Evolutionary conservation across 2,797 vertebrate genomes (phyloP), one percentile per base, ranked within the genome.

Genomic region (Odontamblyopus rebecca): DNA sequence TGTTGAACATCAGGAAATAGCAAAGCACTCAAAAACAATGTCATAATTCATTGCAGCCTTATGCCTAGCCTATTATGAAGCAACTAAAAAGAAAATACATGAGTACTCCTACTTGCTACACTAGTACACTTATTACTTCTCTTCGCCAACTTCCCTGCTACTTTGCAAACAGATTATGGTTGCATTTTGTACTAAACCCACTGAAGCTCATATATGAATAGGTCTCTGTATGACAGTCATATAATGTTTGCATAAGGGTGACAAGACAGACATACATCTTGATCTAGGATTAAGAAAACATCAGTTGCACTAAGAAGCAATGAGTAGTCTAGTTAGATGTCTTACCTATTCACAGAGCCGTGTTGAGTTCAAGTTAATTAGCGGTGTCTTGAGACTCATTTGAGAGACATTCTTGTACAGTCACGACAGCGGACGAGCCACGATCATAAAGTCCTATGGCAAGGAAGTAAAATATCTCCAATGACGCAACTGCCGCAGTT

Each of bases 341-440:
- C 83, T 76, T 79, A 91, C 90, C 89, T 80, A 68, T 77, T 72
- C 69, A 73, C 66, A 74, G 76, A 66, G 23, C 0, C 1, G 53
- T 19, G 5, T 59, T 53, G 26, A 67, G 7, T 26, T 35, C 67
- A 82, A 82, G 71, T 77, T 80, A 74, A 50, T 30, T 38, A 2
- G 41, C 38, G 74, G 74, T 79, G 61, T 56, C 5, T 59, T 51
- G 61, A 62, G 7, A 74, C 68, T 83, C 87, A 87, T 83, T 64
- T 48, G 23, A 73, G 19, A 50, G 56, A 69, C 68, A 83, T 75
- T 67, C 65, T 70, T 23, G 1, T 54, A 67, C 8, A 69, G 70
- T 50, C 66, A 48, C 59, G 54, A 59, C 11, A 57, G 64, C 7
- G 51, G 61, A 65, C 57, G 65, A 32, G 44, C 4, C 44, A 16